phyloP scores from a whole-genome alignment of 2,888 invertebrate genomes.

The Stramonita haemastoma region DNA sequence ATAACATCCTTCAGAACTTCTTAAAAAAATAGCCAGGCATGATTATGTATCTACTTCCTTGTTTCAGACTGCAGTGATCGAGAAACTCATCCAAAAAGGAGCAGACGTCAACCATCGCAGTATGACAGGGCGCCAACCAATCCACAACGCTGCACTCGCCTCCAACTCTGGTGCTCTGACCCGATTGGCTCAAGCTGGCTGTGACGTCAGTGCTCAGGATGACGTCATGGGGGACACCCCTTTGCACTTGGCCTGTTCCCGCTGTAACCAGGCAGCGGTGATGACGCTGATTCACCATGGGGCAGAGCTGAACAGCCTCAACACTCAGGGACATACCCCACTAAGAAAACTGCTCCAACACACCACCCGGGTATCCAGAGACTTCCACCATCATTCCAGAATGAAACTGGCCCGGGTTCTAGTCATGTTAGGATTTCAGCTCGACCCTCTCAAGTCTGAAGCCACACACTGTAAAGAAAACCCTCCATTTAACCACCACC shows the following conservation, averaged over 20 bases:
- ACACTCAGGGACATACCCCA: constrained; percentile 16
- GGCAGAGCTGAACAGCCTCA: constrained; percentile 29
- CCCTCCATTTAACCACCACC: no score
- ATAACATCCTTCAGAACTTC: no score
- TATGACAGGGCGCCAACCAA: constrained; percentile 33
- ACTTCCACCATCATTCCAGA: constrained; percentile 20
- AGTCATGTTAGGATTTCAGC: constrained; percentile 11
- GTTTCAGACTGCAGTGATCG: background rate
- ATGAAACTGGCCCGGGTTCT: constrained; percentile 21
- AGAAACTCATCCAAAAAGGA: background rate
- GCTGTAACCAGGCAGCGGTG: constrained; percentile 27
- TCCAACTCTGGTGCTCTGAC: background rate
- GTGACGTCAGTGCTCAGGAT: constrained; percentile 35
- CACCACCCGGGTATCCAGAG: background rate
- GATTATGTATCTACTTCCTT: background rate
- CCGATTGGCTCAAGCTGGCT: constrained; percentile 26
- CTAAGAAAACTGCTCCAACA: constrained; percentile 35
- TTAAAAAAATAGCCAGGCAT: background rate
- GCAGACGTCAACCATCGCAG: constrained; percentile 34
- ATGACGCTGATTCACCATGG: constrained; percentile 27
- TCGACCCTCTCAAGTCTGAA: background rate
- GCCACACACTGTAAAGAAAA: no score
- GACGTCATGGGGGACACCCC: constrained; percentile 38
- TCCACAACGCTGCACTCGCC: constrained; percentile 31
- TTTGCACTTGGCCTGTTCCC: constrained; percentile 31